These are phyloP conservation scores for Burhinus bistriatus DNA, from an alignment of 2,113 vertebrate species.

Conservation along the genomic window DNA sequence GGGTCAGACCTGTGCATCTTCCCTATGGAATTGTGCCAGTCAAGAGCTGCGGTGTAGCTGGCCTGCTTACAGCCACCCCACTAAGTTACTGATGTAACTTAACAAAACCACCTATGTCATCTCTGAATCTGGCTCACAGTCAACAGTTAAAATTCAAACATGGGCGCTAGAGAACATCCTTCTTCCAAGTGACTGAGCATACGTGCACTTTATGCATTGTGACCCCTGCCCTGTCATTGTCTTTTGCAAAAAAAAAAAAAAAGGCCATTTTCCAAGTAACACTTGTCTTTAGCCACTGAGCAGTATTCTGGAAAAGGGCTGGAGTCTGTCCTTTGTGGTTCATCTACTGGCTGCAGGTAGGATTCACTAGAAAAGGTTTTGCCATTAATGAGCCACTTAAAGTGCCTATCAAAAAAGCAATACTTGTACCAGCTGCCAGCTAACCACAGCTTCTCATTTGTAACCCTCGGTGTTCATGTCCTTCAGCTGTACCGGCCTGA, in stretches of 20 bases:
- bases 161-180: background rate
- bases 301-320: background rate
- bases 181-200: background rate
- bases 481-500: background rate
- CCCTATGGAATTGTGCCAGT: background rate
- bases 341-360: background rate
- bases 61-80: background rate
- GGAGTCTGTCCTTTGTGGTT: background rate
- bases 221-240: background rate
- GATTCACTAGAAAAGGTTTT: background rate
- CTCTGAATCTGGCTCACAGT: background rate
- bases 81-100: background rate
- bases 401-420: background rate
- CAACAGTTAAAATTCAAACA: conserved; percentile 28
- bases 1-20: background rate
- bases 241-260: background rate
- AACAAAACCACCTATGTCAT: background rate
- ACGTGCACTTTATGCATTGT: background rate
- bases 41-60: background rate
- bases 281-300: background rate
- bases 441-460: background rate
- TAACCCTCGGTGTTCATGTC: background rate
- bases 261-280: background rate
- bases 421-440: background rate
- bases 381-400: background rate